A percentile compares a stretch with the other conserved stretches of the same genome.
These are phyloP conservation scores for Myotis yumanensis DNA, from an alignment of 2,113 vertebrate species.

Conservation along the genomic window DNA sequence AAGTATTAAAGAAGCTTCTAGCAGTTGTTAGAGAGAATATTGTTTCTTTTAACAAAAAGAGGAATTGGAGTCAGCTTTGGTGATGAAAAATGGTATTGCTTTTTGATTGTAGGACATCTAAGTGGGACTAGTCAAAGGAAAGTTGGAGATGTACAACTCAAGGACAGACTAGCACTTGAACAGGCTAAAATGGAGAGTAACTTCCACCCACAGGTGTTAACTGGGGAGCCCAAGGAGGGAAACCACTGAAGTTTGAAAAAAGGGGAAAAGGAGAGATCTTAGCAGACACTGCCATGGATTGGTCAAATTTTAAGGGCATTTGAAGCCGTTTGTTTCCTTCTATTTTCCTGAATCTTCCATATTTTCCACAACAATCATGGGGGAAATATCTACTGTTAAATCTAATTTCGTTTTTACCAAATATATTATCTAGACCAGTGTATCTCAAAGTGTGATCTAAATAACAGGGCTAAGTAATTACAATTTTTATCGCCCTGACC, in stretches of 20 bases:
- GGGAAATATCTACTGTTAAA: not conserved
- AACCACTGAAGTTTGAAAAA: not conserved
- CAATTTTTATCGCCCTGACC: not conserved
- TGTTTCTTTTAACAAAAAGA: not conserved
- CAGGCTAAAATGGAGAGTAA: not conserved
- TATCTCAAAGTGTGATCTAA: not conserved
- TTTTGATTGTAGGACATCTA: not conserved
- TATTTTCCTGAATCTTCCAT: not conserved
- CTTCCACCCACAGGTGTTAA: not conserved
- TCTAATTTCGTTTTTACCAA: constrained; percentile 26
- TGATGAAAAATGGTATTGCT: not conserved
- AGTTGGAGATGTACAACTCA: not conserved
- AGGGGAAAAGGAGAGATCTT: not conserved
- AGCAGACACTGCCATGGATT: not conserved
- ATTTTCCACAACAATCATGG: not conserved
- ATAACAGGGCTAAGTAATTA: not conserved
- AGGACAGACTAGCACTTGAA: not conserved
- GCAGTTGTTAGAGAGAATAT: not conserved
- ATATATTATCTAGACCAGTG: not conserved
- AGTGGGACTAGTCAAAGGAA: not conserved
- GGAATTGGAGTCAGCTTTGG: not conserved
- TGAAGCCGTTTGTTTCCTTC: not conserved
- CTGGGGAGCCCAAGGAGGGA: not conserved
- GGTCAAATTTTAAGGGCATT: not conserved
- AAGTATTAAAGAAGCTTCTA: not conserved